phyloP scores from a whole-genome alignment of 2,797 vertebrate species.

The Hydrocynus forskahlii region DNA sequence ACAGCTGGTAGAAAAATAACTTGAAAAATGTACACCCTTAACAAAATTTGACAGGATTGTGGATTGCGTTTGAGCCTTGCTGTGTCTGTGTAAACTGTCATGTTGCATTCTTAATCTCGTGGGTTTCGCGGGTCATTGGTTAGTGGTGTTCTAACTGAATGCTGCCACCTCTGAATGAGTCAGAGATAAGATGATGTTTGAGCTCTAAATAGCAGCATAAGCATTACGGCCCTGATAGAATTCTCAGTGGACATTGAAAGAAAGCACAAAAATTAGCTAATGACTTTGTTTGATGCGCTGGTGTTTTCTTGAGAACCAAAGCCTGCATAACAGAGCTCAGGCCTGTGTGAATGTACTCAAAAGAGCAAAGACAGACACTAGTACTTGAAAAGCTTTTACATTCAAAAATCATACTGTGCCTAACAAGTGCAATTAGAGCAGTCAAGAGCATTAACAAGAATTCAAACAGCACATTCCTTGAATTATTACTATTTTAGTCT shows the following conservation, averaged over 20 bases:
- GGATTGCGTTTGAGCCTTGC: background rate
- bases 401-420: background rate
- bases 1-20: slow-evolving; percentile 54
- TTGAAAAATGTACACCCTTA: background rate
- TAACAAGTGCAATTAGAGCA: slow-evolving; percentile 6
- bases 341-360: background rate
- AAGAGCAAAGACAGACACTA: slow-evolving; percentile 9
- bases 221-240: slow-evolving; percentile 26
- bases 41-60: background rate
- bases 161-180: slow-evolving; percentile 24
- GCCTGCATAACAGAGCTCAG: slow-evolving; percentile 5
- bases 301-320: slow-evolving; percentile 27
- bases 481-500: slow-evolving; percentile 7
- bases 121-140: slow-evolving; percentile 18
- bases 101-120: slow-evolving; percentile 7
- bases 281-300: slow-evolving; percentile 16
- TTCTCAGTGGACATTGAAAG: slow-evolving; percentile 20
- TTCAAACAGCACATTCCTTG: background rate
- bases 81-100: background rate
- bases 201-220: slow-evolving; percentile 24
- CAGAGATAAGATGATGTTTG: slow-evolving; percentile 21
- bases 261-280: slow-evolving; percentile 27
- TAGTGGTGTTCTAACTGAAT: slow-evolving; percentile 26
- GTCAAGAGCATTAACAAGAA: background rate
- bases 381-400: background rate